These are phyloP conservation scores for Amorpha juglandis DNA, from an alignment of 2,888 invertebrate species.

Conservation along the genomic window DNA sequence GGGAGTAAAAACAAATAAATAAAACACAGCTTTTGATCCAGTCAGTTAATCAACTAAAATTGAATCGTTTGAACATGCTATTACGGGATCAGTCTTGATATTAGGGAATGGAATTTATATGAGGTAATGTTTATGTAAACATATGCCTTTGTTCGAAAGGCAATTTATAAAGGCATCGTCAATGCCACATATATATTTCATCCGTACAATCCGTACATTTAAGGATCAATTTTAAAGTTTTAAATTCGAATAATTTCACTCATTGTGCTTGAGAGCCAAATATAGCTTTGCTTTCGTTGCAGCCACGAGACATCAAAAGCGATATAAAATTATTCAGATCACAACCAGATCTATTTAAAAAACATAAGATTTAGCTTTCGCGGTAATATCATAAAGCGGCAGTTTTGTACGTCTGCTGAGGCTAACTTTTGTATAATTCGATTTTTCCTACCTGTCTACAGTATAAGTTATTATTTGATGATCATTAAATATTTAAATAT, in stretches of 20 bases:
- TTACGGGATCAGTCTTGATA: slow-evolving; percentile 25
- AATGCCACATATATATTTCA: background rate
- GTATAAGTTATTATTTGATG: background rate
- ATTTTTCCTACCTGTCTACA: background rate
- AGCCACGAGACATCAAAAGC: slow-evolving; percentile 22
- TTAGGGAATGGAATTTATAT: slow-evolving; percentile 23
- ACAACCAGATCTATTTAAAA: slow-evolving; percentile 13
- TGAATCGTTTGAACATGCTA: no score
- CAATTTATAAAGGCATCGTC: background rate
- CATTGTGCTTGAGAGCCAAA: background rate
- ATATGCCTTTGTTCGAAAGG: background rate
- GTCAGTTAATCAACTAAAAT: no score
- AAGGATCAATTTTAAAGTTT: background rate
- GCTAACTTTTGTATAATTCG: background rate
- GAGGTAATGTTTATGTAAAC: slow-evolving; percentile 17
- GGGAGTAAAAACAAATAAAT: no score
- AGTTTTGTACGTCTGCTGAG: slow-evolving; percentile 4
- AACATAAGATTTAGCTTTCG: background rate
- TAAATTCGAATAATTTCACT: background rate
- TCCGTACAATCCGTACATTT: background rate
- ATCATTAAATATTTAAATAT: no score
- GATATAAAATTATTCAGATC: slow-evolving; percentile 5
- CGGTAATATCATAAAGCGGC: background rate
- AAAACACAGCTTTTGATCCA: no score
- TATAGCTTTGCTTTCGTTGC: background rate